These are phyloP conservation scores for Peromyscus californicus DNA, from an alignment of 2,113 vertebrate species.

Conservation along the genomic window DNA sequence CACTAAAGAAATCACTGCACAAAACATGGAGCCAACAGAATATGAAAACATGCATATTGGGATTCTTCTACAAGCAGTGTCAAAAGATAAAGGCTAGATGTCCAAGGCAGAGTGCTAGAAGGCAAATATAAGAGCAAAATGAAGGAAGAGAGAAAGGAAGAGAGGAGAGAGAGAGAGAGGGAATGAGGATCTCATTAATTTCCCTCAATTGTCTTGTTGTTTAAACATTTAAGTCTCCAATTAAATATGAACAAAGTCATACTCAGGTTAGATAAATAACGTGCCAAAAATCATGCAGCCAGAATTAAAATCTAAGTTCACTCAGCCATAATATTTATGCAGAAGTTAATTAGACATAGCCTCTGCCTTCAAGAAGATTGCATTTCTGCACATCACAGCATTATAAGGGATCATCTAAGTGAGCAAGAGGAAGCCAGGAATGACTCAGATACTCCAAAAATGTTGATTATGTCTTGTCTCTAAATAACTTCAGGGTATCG, in stretches of 20 bases:
- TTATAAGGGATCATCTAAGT: background rate
- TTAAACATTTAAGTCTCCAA: background rate
- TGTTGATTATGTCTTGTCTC: background rate
- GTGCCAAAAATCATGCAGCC: background rate
- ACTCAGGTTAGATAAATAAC: background rate
- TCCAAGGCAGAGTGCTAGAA: background rate
- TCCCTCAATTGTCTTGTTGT: background rate
- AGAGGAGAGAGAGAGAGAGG: background rate
- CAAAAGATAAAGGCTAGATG: background rate
- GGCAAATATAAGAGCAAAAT: background rate
- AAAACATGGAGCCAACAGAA: background rate
- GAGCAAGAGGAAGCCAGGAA: background rate
- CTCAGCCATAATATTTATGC: background rate
- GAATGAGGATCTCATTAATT: background rate
- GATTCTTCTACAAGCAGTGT: background rate
- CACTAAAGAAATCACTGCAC: background rate
- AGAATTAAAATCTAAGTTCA: conserved; percentile 1
- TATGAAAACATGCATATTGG: background rate
- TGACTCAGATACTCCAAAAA: background rate
- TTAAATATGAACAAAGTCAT: conserved; percentile 16
- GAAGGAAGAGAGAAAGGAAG: background rate
- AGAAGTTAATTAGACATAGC: background rate
- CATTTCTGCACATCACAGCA: background rate
- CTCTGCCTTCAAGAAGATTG: background rate
- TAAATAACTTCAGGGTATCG: background rate